Conservation (phyloP, 2,888 invertebrate genomes). For the Sphinx pinastri region DNA sequence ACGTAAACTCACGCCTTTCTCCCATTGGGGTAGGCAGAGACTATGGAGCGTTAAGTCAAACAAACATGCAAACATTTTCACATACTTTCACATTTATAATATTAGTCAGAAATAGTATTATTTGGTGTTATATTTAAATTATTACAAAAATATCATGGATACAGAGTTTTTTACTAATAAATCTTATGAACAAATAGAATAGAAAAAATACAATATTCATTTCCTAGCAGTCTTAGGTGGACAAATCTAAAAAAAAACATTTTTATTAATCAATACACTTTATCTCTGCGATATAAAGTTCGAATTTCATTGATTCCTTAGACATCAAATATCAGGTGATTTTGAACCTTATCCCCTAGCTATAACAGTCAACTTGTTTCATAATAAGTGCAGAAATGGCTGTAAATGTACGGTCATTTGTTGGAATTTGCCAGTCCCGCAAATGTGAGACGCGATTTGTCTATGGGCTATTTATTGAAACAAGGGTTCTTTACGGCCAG, state of each 20-base stretch:
- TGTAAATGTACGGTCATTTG: constrained; percentile 56
- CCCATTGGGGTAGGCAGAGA: too few relatives aligned
- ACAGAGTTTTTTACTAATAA: too few relatives aligned
- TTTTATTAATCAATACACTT: neutral
- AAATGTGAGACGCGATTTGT: constrained; percentile 42
- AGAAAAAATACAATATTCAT: neutral
- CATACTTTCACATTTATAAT: too few relatives aligned
- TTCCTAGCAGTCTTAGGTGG: neutral
- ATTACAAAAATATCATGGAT: too few relatives aligned
- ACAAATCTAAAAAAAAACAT: neutral
- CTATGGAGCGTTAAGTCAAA: too few relatives aligned
- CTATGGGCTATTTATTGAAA: constrained; percentile 40
- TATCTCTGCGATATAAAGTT: neutral
- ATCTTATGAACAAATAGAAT: neutral
- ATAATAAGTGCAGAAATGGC: constrained; percentile 39
- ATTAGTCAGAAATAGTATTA: too few relatives aligned
- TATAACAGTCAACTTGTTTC: constrained; percentile 32
- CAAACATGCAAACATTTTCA: too few relatives aligned
- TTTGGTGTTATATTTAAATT: too few relatives aligned
- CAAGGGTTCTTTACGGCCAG: constrained; percentile 20
- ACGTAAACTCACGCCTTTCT: too few relatives aligned
- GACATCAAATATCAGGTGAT: neutral
- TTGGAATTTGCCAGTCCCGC: constrained; percentile 36
- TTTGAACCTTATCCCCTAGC: neutral
- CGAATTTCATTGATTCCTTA: neutral